phyloP scores from a whole-genome alignment of 2,113 vertebrate genomes.

The Papio anubis region DNA sequence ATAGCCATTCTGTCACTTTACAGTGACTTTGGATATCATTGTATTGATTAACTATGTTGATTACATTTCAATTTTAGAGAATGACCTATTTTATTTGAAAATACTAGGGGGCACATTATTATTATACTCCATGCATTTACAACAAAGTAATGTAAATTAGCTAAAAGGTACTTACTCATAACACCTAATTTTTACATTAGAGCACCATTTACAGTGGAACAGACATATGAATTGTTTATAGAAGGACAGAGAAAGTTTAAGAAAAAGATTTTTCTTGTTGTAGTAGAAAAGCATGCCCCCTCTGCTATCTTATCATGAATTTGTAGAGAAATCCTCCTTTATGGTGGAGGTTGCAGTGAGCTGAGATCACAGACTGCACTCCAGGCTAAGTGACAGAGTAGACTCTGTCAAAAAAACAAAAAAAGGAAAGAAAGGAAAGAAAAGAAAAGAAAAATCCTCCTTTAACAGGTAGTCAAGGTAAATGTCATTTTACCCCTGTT shows the following conservation, averaged over 20 bases:
- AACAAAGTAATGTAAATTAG: constrained; percentile 7
- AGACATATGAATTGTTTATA: background rate
- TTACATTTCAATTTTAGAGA: constrained; percentile 3
- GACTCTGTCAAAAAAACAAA: too few relatives aligned
- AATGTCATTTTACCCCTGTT: background rate
- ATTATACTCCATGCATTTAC: background rate
- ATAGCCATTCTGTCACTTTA: background rate
- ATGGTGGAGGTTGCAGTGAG: too few relatives aligned
- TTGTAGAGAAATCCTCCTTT: background rate
- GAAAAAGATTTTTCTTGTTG: background rate
- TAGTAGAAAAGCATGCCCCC: background rate
- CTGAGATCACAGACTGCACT: too few relatives aligned
- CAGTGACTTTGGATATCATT: background rate
- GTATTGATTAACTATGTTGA: background rate
- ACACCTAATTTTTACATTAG: constrained; percentile 6
- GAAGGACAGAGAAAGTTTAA: background rate
- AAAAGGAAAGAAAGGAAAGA: too few relatives aligned
- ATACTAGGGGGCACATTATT: background rate
- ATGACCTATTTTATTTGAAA: background rate
- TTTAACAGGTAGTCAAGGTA: background rate
- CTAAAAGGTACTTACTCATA: background rate
- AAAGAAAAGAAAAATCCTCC: background rate
- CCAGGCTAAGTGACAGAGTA: too few relatives aligned
- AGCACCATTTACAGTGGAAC: background rate
- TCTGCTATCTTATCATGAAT: constrained; percentile 31